Percentiles rank a stretch among this genome's conserved stretches.
Evolutionary conservation across 2,797 vertebrate species (phyloP).

Genomic region (Tadarida brasiliensis): DNA sequence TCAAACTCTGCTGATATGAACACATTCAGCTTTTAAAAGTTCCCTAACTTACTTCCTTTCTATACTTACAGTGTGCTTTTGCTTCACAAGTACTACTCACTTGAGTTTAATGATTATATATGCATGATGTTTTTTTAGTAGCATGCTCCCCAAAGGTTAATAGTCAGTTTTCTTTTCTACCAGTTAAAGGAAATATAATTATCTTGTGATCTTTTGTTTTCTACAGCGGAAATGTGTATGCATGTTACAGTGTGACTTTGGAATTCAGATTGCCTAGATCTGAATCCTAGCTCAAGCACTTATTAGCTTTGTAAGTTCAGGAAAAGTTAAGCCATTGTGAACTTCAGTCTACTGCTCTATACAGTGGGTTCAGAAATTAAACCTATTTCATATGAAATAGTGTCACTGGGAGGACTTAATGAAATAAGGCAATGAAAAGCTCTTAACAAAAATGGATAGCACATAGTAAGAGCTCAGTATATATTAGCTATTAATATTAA

Average conservation of each 20-base stretch:
- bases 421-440: conserved; percentile 26
- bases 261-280: neutral
- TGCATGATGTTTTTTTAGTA: conserved; percentile 27
- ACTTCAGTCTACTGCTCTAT: neutral
- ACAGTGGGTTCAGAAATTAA: neutral
- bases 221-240: neutral
- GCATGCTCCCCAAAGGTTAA: neutral
- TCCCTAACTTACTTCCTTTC: neutral
- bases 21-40: neutral
- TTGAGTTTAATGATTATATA: conserved; percentile 21
- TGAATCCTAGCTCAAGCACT: neutral
- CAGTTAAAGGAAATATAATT: neutral
- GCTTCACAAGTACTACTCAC: neutral
- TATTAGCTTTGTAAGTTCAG: neutral
- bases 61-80: neutral
- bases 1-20: conserved; percentile 46
- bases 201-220: neutral
- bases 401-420: neutral
- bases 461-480: neutral
- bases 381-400: conserved; percentile 14
- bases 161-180: neutral
- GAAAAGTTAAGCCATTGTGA: neutral
- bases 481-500: conserved; percentile 20
- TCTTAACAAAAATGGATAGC: neutral
- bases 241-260: neutral